Evolutionary conservation across 2,113 vertebrate genomes (phyloP), one percentile per base, ranked within the genome.

Genomic region (Cromileptes altivelis): DNA sequence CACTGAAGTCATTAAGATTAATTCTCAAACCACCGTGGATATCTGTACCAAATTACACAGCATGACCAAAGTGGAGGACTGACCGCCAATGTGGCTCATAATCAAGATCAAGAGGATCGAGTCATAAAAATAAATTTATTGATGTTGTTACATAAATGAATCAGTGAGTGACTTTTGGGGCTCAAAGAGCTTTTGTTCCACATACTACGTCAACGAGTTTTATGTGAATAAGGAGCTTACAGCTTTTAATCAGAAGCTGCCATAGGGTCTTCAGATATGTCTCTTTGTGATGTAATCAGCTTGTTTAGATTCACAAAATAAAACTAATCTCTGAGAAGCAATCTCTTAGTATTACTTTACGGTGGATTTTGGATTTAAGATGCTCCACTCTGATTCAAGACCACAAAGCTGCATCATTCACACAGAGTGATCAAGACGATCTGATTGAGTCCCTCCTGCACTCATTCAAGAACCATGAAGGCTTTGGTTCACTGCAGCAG

Each of bases 401-500:
- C n/a, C 0, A 8, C 30, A 15, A 63, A 23, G 49, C 21, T 57
- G 42, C 45, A 6, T 65, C 53, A 72, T 69, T 84, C 49, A 58
- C 52, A 50, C 63, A 56, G 25, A 68, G 25, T 42, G 70, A 91
- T 72, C 40, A 75, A 80, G 33, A 30, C 2, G 0, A 58, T 71
- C 70, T 56, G 68, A 81, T 23, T 55, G 60, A 17, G 3, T 67
- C 42, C 75, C 50, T 61, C 15, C 33, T 25, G 64, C 60, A 9
- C 62, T 80, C 50, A 80, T 78, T 88, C 37, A 86, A 55, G 27
- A 86, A 50, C 68, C 37, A 15, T 13, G 15, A 56, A 81, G 57
- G 70, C 76, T 84, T 65, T 30, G 87, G 76, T 82, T 91, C 80
- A 89, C 79, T 91, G 89, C 91, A 93, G 92, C 85, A 84, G 81